A percentile compares a stretch with the other conserved stretches of the same genome.
Evolutionary conservation across 2,797 vertebrate genomes (phyloP).

Genomic region (Gallirallus australis): DNA sequence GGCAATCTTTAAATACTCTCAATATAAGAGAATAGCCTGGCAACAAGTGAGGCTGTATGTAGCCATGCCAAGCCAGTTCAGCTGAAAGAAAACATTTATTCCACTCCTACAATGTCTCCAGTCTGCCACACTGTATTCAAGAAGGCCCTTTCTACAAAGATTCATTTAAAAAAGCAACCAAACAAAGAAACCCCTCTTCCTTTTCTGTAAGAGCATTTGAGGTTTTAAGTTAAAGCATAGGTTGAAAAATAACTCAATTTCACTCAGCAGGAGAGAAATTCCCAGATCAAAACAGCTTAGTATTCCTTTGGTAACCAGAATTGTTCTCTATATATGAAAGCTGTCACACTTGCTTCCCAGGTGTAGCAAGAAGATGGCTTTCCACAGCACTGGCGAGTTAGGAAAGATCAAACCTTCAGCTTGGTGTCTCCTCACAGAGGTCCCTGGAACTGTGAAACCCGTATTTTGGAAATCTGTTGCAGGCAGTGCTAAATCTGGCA

Average conservation of each 20-base stretch:
- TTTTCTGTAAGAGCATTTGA: neutral
- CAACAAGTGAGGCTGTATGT: neutral
- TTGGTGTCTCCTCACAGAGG: neutral
- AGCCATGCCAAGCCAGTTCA: neutral
- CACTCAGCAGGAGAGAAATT: neutral
- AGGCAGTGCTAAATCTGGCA: neutral
- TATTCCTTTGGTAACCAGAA: neutral
- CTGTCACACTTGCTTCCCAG: neutral
- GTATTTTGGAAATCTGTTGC: neutral
- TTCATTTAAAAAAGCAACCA: neutral
- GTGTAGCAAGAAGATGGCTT: neutral
- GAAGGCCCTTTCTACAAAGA: neutral
- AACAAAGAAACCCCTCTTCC: neutral
- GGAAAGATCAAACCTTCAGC: neutral
- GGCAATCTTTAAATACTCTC: neutral
- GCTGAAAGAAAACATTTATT: neutral
- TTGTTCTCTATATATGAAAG: neutral
- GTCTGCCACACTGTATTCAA: neutral
- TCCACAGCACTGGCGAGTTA: neutral
- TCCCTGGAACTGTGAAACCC: neutral
- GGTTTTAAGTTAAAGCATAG: neutral
- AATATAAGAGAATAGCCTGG: neutral
- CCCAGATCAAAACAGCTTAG: neutral
- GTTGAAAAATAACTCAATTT: neutral
- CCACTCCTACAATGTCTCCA: neutral